A percentile compares a stretch with the other conserved stretches of the same genome.
Conservation (phyloP, 1,140 invertebrate species). For the Drosophila jambulina region DNA sequence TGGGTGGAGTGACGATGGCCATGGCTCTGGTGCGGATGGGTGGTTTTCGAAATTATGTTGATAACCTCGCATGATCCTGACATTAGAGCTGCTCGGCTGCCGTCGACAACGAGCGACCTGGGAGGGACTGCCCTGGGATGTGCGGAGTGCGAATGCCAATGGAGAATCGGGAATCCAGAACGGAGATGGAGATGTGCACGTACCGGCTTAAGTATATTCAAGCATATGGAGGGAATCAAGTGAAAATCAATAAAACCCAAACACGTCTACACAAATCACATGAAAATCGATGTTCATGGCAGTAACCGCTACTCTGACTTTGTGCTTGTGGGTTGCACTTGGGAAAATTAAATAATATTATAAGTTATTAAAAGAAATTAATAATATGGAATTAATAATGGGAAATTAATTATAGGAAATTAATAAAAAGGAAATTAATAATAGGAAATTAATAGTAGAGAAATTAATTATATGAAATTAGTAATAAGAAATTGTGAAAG, state of each 20-base stretch:
- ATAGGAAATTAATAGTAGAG: too few species aligned
- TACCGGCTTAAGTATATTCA: conserved; percentile 81
- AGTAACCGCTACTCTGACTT: conserved; percentile 27
- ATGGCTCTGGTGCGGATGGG: conserved; percentile 44
- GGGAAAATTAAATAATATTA: neutral
- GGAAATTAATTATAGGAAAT: too few species aligned
- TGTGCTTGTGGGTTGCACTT: conserved; percentile 10
- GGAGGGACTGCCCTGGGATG: conserved; percentile 20
- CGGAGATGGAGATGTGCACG: conserved; percentile 73
- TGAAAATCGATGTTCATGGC: conserved; percentile 77
- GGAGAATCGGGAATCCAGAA: neutral
- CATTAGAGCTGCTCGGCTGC: conserved; percentile 68
- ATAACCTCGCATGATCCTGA: conserved; percentile 81
- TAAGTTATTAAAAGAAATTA: neutral
- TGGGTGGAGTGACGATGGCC: conserved; percentile 23
- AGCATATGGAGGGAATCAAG: conserved; percentile 82
- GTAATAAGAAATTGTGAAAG: too few species aligned
- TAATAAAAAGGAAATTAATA: too few species aligned
- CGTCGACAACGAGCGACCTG: conserved; percentile 31
- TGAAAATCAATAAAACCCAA: conserved; percentile 84
- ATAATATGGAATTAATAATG: too few species aligned
- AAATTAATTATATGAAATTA: too few species aligned
- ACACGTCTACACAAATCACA: conserved; percentile 83
- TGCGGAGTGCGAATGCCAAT: conserved; percentile 26
- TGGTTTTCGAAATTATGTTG: conserved; percentile 74